Evolutionary conservation across 92 coral and sea anemone genomes (phyloP).

Genomic region (Actinernus sp.): DNA sequence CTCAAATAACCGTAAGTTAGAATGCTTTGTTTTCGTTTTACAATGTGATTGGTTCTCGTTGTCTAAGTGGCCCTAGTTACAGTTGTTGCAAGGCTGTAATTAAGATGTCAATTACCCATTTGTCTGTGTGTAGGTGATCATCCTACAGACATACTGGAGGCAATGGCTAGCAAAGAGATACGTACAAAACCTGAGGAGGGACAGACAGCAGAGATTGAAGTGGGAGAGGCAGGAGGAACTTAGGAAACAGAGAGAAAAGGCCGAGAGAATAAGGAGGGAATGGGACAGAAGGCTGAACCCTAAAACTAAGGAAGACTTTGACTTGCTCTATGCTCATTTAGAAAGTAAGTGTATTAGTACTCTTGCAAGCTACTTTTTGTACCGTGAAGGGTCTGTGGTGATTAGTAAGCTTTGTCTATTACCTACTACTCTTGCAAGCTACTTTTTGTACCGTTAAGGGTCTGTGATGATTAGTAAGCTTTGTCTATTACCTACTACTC

Average conservation of each 20-base stretch:
- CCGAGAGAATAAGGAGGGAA: conserved; percentile 83
- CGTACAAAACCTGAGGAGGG: conserved; percentile 76
- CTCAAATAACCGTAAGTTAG: no score
- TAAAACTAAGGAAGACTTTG: conserved; percentile 95
- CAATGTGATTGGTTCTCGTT: no score
- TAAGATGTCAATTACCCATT: no score
- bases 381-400: no score
- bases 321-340: conserved; percentile 86
- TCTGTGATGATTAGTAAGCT: no score
- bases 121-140: conserved; percentile 64
- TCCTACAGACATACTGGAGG: conserved; percentile 97
- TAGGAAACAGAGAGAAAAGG: conserved; percentile 85
- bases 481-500: no score
- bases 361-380: not conserved
- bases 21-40: no score
- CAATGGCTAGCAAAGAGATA: conserved; percentile 94
- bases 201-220: conserved; percentile 58
- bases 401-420: no score
- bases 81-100: no score
- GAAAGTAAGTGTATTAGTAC: conserved; percentile 74
- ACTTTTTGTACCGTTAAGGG: no score
- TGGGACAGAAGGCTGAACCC: conserved; percentile 98
- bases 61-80: no score
- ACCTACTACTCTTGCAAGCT: no score
- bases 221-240: conserved; percentile 95